A percentile compares a stretch with the other conserved stretches of the same genome.
These are phyloP conservation scores for Drosophila nebulosa DNA, from an alignment of 1,140 invertebrate species.

Conservation along the genomic window DNA sequence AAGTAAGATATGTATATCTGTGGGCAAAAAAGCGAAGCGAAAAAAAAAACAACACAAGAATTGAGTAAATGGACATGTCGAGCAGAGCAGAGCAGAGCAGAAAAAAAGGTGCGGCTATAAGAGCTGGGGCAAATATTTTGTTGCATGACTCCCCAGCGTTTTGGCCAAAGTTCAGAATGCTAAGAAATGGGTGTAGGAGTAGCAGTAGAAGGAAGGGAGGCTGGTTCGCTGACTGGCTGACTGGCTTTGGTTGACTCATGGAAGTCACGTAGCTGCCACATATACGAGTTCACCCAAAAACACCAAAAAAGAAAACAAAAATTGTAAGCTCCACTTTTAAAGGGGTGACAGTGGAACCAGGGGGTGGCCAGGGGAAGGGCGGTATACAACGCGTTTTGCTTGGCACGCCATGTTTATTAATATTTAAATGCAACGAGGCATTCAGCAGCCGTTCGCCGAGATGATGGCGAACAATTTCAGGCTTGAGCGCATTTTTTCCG, in stretches of 20 bases:
- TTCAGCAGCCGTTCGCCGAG: conserved; percentile 26
- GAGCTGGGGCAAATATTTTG: conserved; percentile 40
- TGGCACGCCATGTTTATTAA: conserved; percentile 78
- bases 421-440: conserved; percentile 78
- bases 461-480: conserved; percentile 64
- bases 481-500: conserved; percentile 54
- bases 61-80: conserved; percentile 43
- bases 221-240: conserved; percentile 14
- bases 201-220: conserved; percentile 4
- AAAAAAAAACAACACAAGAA: conserved; percentile 44
- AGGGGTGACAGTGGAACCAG: too few relatives aligned
- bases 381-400: conserved; percentile 67
- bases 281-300: conserved; percentile 3
- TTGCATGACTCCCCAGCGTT: conserved; percentile 69
- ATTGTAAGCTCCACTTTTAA: conserved; percentile 47
- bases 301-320: too few relatives aligned
- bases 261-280: conserved; percentile 63
- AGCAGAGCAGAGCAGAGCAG: conserved; percentile 19
- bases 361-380: conserved; percentile 42
- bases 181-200: too few relatives aligned
- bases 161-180: conserved; percentile 65
- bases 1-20: too few relatives aligned
- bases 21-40: conserved; percentile 26
- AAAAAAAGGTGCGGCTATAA: conserved; percentile 57
- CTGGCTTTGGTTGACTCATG: conserved; percentile 62